Evolutionary conservation across 1,140 invertebrate species (phyloP).

Genomic region (Bombyx mori): ASM3026992v2 NC_085117.1:15236001-15236500

Average conservation of each 20-base stretch:
- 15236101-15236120: too few species aligned
- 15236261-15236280: conserved; percentile 19
- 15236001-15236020: too few species aligned
- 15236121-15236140: too few species aligned
- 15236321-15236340: conserved; percentile 32
- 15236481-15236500: too few species aligned
- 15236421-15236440: neutral
- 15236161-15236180: conserved; percentile 6
- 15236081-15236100: too few species aligned
- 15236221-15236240: conserved; percentile 31
- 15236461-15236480: neutral
- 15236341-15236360: conserved; percentile 34
- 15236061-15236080: too few species aligned
- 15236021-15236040: too few species aligned
- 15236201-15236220: conserved; percentile 34
- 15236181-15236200: conserved; percentile 1
- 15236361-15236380: conserved; percentile 31
- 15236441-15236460: neutral
- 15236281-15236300: conserved; percentile 21
- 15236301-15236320: conserved; percentile 35
- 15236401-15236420: neutral
- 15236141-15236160: neutral
- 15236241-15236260: conserved; percentile 37
- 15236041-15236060: too few species aligned
- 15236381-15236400: too few species aligned